Conservation (phyloP, 2,113 vertebrate genomes). For the Rhinichthys klamathensis region DNA sequence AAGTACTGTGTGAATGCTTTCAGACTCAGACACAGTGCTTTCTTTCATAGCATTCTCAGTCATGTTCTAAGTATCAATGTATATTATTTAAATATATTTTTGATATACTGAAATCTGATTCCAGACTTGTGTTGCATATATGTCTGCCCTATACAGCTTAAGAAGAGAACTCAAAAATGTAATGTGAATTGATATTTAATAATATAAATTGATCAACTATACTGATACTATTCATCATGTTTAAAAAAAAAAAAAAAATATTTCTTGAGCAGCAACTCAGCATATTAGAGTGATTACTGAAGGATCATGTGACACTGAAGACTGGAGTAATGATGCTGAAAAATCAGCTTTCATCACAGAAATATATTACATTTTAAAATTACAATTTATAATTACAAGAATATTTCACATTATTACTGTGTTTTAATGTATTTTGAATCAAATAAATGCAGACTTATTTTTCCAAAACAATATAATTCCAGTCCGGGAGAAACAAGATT, state of each 20-base stretch:
- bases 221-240: too few relatives aligned
- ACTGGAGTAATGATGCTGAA: neutral
- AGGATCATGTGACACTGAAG: neutral
- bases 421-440: neutral
- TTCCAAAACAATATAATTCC: too few relatives aligned
- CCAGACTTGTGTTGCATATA: neutral
- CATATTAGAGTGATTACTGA: neutral
- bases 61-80: neutral
- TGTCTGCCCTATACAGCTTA: too few relatives aligned
- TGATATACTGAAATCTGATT: neutral
- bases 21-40: neutral
- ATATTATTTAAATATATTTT: neutral
- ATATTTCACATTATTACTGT: neutral
- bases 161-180: neutral
- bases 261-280: neutral
- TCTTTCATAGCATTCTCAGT: neutral
- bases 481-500: too few relatives aligned
- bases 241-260: neutral
- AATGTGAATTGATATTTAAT: neutral
- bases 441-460: too few relatives aligned
- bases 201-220: neutral
- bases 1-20: neutral
- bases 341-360: neutral
- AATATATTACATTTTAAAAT: neutral
- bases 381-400: neutral